Base-by-base conservation (phyloP, 1,140 invertebrate genomes). In the Brachionus koreanus region DNA sequence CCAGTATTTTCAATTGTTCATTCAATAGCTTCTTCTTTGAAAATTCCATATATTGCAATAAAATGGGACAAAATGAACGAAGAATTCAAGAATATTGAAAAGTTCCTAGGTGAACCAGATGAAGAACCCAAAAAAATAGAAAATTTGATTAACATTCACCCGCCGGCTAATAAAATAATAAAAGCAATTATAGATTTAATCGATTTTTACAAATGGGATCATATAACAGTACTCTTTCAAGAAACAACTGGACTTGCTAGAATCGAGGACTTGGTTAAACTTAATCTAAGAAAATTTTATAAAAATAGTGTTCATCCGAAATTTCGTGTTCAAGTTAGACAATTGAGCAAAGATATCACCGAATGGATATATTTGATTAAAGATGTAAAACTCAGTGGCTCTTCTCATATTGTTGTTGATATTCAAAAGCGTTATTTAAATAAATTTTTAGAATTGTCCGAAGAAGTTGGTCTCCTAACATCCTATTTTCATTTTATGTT, bases 401-500 rank as follows among this genome's bases (percentile, higher is more conserved):
- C 76, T 37, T 79, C 76, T 57, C 76, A 79, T n/a, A 35, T 79
- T 19, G 35, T 79, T 1, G 46, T 79, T 61, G 49, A 79, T 65
- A 57, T 79, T 12, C n/a, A 79, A 19, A 79, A 39, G 12, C 25
- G 57, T 37, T 61, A 61, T 42, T 79, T 79, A 12, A 79, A 61
- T 43, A 10, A 19, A 57, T 79, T 79, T 61, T 19, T 79, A 23
- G 35, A 79, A 61, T 25, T 19, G 39, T 25, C 76, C 4, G 76
- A 79, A 61, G 76, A 79, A 61, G 49, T 57, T 16, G 76, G 76
- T 16, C 76, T 79, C 23, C n/a, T 79, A 29, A 79, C 76, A 37
- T 42, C 76, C 2, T 79, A 79, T 29, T 79, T 79, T 79, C 76
- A 79, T 43, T 79, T 79, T 79, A 42, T 79, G 76, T 79, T 79